Evolutionary conservation across 2,113 vertebrate genomes (phyloP).

Genomic region (Chamaea fasciata): DNA sequence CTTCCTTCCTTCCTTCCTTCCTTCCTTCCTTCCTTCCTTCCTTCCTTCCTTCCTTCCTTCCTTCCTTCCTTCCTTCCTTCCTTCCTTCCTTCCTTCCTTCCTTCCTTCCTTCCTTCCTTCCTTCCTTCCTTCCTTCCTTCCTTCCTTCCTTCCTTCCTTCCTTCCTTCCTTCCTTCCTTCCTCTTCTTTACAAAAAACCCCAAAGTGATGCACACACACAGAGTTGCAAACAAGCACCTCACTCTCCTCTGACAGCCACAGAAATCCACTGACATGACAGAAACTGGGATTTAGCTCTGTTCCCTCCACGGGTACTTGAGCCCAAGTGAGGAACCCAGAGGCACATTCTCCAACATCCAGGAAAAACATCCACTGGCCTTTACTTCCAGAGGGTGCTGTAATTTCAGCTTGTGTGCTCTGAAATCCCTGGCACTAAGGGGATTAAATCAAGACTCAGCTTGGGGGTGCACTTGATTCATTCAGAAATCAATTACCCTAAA

Average conservation of each 20-base stretch:
- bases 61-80: neutral
- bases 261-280: neutral
- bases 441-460: conserved; percentile 27
- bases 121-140: neutral
- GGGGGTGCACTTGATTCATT: neutral
- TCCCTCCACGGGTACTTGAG: neutral
- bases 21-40: neutral
- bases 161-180: neutral
- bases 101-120: neutral
- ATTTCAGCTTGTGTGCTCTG: neutral
- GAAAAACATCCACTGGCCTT: neutral
- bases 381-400: neutral
- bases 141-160: neutral
- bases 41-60: neutral
- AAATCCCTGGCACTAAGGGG: neutral
- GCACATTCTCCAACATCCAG: neutral
- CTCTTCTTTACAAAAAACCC: neutral
- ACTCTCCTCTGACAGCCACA: neutral
- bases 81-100: neutral
- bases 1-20: neutral
- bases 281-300: neutral
- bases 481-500: conserved; percentile 48
- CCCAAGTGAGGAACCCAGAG: neutral
- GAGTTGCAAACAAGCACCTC: neutral
- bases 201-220: neutral